phyloP scores from a whole-genome alignment of 2,888 invertebrate genomes.

The Scelioninae gen. 2 region DNA sequence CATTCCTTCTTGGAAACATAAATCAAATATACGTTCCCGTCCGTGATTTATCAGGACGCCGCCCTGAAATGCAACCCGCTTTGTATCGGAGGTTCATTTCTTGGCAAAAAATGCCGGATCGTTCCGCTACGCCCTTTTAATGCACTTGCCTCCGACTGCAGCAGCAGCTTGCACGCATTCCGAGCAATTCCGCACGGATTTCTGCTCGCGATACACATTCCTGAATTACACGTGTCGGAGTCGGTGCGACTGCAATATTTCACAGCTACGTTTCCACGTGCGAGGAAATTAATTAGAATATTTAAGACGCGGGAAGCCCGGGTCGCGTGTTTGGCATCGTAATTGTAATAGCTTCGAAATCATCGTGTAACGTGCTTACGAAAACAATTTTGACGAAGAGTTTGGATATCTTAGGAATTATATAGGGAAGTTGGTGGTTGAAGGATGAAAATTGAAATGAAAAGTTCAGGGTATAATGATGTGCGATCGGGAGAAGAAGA shows the following conservation, averaged over 20 bases:
- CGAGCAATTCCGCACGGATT: slow-evolving; percentile 3
- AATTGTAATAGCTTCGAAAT: background rate
- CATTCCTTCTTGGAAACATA: background rate
- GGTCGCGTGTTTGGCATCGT: background rate
- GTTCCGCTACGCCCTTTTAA: slow-evolving; percentile 14
- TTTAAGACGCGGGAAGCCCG: background rate
- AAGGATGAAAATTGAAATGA: no score
- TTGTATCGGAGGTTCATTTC: slow-evolving; percentile 13
- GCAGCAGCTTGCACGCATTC: background rate
- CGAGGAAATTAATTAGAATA: slow-evolving; percentile 13
- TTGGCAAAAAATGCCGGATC: slow-evolving; percentile 10
- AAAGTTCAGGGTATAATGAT: no score
- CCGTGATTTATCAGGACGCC: background rate
- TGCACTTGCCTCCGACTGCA: slow-evolving; percentile 1
- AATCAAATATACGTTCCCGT: background rate
- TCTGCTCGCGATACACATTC: slow-evolving; percentile 10
- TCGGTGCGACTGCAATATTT: slow-evolving; percentile 1
- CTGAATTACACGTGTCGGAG: slow-evolving; percentile 13
- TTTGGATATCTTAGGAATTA: no score
- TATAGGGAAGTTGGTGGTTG: no score
- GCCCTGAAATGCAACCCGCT: background rate
- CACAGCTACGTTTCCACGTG: background rate
- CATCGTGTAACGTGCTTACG: no score
- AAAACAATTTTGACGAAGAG: no score
- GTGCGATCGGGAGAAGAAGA: no score